Conservation (phyloP, 2,113 vertebrate species). For the Nansenia antarctica region DNA sequence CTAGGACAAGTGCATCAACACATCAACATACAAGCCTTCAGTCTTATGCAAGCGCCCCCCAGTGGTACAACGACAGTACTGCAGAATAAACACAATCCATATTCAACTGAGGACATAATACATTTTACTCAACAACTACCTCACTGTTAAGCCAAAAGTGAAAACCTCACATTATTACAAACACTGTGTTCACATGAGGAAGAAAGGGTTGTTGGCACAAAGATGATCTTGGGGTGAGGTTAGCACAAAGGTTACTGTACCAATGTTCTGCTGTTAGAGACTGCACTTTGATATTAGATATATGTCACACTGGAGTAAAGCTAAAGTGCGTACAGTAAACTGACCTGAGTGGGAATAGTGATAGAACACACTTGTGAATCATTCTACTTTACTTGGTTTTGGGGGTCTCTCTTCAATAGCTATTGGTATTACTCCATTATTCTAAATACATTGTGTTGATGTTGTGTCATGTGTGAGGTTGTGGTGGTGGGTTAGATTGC, state of each 20-base stretch:
- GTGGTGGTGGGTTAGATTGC: slow-evolving; percentile 53
- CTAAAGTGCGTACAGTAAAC: neutral
- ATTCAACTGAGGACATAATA: too few species aligned
- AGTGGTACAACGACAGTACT: too few species aligned
- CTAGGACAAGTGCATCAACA: too few species aligned
- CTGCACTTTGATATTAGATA: neutral
- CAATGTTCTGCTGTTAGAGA: neutral
- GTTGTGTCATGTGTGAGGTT: neutral
- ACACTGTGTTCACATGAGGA: too few species aligned
- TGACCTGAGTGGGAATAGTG: neutral
- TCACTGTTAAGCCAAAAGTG: too few species aligned
- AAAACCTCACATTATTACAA: too few species aligned
- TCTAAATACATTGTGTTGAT: neutral
- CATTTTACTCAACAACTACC: too few species aligned
- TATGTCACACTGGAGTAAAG: neutral
- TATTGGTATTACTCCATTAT: neutral
- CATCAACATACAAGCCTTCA: too few species aligned
- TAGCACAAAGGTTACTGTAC: neutral
- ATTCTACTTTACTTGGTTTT: neutral
- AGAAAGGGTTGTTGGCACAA: too few species aligned
- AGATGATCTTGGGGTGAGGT: too few species aligned
- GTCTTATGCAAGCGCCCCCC: too few species aligned
- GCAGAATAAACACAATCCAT: too few species aligned
- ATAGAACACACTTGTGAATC: neutral
- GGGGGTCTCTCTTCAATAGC: neutral